phyloP scores from a whole-genome alignment of 2,113 vertebrate genomes.

The Ochotona princeps region DNA sequence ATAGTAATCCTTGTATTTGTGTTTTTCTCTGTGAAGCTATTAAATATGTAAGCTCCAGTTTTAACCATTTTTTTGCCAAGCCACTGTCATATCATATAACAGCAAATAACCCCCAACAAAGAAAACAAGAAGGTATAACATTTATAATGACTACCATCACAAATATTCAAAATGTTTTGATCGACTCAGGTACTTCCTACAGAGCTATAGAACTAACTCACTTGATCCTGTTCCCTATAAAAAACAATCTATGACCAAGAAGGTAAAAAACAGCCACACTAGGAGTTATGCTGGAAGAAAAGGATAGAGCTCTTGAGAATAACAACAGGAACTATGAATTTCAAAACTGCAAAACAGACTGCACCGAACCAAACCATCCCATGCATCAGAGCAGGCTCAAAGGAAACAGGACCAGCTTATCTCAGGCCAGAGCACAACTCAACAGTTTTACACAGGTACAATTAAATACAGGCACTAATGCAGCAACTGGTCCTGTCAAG shows the following conservation, averaged over 20 bases:
- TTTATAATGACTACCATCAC: not conserved
- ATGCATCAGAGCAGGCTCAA: not conserved
- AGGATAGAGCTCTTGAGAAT: not conserved
- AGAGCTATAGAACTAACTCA: not conserved
- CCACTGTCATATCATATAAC: not conserved
- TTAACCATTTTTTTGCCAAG: not conserved
- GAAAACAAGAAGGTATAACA: not conserved
- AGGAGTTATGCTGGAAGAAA: not conserved
- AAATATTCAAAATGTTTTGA: not conserved
- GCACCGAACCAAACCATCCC: not conserved
- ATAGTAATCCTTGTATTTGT: not conserved
- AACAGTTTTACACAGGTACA: not conserved
- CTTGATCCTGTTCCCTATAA: not conserved
- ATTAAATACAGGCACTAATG: not conserved
- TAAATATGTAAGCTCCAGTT: not conserved
- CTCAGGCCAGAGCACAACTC: not conserved
- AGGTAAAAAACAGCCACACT: not conserved
- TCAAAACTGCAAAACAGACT: conserved; percentile 12
- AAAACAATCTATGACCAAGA: not conserved
- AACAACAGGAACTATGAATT: not conserved
- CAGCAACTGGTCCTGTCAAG: not conserved
- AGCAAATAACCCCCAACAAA: not conserved
- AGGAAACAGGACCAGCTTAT: not conserved
- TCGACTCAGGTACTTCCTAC: not conserved
- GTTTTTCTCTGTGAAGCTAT: not conserved